Evolutionary conservation across 2,113 vertebrate species (phyloP).

Genomic region (Pseudopodoces humilis): DNA sequence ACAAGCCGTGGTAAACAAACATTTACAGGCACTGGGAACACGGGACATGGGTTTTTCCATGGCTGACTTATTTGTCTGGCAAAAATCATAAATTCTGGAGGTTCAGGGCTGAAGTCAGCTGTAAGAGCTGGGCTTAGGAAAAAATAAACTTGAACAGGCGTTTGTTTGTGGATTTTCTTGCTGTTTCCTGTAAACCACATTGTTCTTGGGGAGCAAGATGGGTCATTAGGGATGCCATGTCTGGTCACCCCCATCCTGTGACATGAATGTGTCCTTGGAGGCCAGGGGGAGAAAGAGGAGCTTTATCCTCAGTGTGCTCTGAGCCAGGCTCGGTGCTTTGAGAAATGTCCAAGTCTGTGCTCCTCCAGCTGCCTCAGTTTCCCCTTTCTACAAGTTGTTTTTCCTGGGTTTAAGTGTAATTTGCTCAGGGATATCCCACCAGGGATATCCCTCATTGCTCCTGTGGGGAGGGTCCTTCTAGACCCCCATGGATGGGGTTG

Average conservation of each 20-base stretch:
- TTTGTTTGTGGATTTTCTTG: neutral
- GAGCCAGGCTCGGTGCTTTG: fast-evolving
- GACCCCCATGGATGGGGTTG: fast-evolving
- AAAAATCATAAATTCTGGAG: neutral
- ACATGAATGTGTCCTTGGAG: no score
- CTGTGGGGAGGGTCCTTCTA: neutral
- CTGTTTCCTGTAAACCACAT: neutral
- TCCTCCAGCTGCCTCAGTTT: conserved; percentile 1
- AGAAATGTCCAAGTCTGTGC: fast-evolving
- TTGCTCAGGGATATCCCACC: neutral
- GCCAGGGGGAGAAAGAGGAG: neutral
- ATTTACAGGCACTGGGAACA: neutral
- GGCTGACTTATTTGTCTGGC: conserved; percentile 1
- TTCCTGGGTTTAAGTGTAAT: neutral
- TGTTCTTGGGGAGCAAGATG: neutral
- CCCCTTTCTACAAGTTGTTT: neutral
- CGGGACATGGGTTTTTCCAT: fast-evolving
- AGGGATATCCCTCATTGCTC: fast-evolving
- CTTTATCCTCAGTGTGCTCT: fast-evolving
- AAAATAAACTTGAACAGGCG: neutral
- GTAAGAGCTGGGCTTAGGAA: neutral
- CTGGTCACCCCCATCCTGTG: fast-evolving
- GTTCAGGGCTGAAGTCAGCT: neutral
- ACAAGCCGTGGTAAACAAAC: neutral
- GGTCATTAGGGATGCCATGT: fast-evolving